Conservation (phyloP, 2,113 vertebrate genomes). For the Pomatorhinus ruficollis region DNA sequence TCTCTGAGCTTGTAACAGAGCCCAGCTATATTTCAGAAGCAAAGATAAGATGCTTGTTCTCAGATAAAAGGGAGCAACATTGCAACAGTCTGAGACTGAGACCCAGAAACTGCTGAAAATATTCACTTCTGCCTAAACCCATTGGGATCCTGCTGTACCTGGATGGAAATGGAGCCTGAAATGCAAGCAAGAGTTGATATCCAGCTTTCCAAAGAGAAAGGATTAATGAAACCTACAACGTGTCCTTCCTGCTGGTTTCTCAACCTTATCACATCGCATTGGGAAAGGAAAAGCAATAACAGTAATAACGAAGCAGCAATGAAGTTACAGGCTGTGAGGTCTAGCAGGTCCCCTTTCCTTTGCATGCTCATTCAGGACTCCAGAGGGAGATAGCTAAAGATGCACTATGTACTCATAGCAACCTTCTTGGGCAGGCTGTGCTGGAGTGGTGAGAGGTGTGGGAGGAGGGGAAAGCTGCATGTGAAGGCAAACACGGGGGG, state of each 20-base stretch:
- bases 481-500: accelerated
- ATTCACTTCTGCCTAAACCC: neutral
- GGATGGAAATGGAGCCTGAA: neutral
- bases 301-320: neutral
- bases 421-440: neutral
- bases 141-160: neutral
- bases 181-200: neutral
- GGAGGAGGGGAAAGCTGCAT: neutral
- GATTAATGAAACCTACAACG: neutral
- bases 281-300: neutral
- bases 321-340: neutral
- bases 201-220: neutral
- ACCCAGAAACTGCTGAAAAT: neutral
- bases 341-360: neutral
- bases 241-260: neutral
- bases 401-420: neutral
- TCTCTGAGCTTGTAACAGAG: neutral
- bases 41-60: neutral
- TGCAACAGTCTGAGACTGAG: neutral
- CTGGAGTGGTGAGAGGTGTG: accelerated
- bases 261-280: neutral
- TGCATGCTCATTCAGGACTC: neutral
- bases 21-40: neutral
- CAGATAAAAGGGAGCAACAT: neutral
- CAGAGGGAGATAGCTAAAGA: neutral